Evolutionary conservation across 1,140 invertebrate genomes (phyloP).

Genomic region (Neocloeon triangulifer): DNA sequence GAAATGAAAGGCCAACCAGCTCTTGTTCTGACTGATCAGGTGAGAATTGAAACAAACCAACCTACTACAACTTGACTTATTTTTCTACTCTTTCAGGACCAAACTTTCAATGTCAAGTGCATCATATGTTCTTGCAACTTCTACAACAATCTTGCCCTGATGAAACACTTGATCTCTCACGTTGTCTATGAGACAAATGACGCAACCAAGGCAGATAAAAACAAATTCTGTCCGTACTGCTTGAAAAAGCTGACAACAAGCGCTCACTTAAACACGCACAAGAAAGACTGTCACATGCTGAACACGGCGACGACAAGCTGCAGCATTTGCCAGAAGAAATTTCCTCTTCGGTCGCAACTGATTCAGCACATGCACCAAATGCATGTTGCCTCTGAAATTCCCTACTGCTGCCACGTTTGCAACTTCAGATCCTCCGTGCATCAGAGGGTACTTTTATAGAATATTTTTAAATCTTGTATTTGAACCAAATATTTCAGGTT

Average conservation of each 20-base stretch:
- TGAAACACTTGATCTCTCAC: slow-evolving; percentile 44
- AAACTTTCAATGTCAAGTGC: no score
- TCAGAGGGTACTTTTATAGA: slow-evolving; percentile 22
- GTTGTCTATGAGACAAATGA: no score
- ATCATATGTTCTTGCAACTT: slow-evolving; percentile 28
- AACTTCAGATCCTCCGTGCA: slow-evolving; percentile 50
- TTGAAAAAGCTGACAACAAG: slow-evolving; percentile 12
- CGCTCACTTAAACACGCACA: slow-evolving; percentile 9
- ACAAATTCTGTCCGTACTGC: slow-evolving; percentile 12
- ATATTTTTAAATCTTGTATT: no score
- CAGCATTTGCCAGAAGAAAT: slow-evolving; percentile 15
- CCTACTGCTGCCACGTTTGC: slow-evolving; percentile 52
- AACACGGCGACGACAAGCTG: slow-evolving; percentile 9
- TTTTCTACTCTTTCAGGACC: no score
- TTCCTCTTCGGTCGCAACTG: slow-evolving; percentile 15
- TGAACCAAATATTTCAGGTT: no score
- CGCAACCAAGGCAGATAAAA: slow-evolving; percentile 1
- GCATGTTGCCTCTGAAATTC: slow-evolving; percentile 52
- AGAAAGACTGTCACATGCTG: slow-evolving; percentile 8
- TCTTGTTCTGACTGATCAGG: no score
- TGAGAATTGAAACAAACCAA: no score
- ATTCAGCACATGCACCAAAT: slow-evolving; percentile 50
- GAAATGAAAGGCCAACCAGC: slow-evolving; percentile 23
- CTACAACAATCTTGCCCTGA: slow-evolving; percentile 33
- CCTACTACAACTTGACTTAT: no score